Percentiles rank a stretch among this genome's conserved stretches.
These are phyloP conservation scores for Oryzias curvinotus DNA, from an alignment of 2,113 vertebrate genomes.

Conservation along the genomic window DNA sequence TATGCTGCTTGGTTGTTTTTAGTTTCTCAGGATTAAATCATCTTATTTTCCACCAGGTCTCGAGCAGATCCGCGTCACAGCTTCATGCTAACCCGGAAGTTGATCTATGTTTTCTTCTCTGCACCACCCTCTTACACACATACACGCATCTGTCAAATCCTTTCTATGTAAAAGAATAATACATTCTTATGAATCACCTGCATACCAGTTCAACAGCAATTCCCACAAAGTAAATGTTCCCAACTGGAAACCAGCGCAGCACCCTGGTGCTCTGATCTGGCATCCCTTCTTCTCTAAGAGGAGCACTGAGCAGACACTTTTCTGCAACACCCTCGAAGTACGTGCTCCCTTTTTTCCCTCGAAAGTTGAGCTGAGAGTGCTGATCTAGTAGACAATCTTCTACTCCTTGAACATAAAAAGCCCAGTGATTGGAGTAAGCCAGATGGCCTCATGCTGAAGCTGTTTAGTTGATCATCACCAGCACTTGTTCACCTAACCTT, in stretches of 20 bases:
- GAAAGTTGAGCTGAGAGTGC: slow-evolving; percentile 14
- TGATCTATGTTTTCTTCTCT: slow-evolving; percentile 43
- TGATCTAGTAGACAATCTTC: slow-evolving; percentile 32
- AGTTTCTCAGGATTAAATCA: too few species aligned
- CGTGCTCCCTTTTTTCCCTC: background rate
- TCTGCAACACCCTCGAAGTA: slow-evolving; percentile 14
- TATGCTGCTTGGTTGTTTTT: too few species aligned
- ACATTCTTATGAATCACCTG: slow-evolving; percentile 43
- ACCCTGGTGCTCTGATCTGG: slow-evolving; percentile 24
- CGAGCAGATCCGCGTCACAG: too few species aligned
- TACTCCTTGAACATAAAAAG: slow-evolving; percentile 57
- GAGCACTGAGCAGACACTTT: slow-evolving; percentile 30
- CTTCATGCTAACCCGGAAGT: too few species aligned
- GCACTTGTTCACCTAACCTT: slow-evolving; percentile 46
- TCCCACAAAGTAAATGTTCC: slow-evolving; percentile 38
- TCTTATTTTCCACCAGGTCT: too few species aligned
- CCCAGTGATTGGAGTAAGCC: slow-evolving; percentile 64
- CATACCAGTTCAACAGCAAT: slow-evolving; percentile 53
- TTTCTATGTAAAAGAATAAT: slow-evolving; percentile 7
- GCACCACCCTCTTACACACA: slow-evolving; percentile 7
- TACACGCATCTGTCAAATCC: background rate
- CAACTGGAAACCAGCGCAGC: slow-evolving; percentile 34
- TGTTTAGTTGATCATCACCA: slow-evolving; percentile 45
- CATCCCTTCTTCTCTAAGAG: slow-evolving; percentile 26
- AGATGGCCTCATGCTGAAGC: slow-evolving; percentile 31